phyloP scores from a whole-genome alignment of 2,797 vertebrate genomes.

The Pipistrellus pipistrellus region DNA sequence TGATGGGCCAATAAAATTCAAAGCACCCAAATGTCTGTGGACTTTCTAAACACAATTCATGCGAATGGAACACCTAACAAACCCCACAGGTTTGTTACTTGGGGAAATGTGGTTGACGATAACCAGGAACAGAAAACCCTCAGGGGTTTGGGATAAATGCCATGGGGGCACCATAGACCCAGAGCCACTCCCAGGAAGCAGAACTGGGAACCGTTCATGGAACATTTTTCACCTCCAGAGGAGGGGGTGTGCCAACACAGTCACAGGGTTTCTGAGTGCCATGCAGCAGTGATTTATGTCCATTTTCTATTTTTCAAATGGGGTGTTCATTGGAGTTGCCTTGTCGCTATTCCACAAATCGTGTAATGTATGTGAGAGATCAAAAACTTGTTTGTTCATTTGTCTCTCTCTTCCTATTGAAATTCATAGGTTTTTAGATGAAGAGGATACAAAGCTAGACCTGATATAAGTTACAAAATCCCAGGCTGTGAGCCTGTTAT shows the following conservation, averaged over 20 bases:
- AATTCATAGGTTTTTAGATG: background rate
- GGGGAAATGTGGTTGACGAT: background rate
- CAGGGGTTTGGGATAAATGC: background rate
- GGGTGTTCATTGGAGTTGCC: background rate
- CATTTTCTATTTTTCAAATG: background rate
- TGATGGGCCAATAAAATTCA: background rate
- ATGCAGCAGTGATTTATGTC: background rate
- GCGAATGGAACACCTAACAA: background rate
- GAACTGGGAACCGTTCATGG: background rate
- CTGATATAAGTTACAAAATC: background rate
- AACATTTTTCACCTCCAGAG: background rate
- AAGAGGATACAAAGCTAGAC: background rate
- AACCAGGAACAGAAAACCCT: background rate
- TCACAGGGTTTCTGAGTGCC: background rate
- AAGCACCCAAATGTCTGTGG: background rate
- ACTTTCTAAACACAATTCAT: background rate
- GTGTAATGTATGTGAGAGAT: too few relatives aligned
- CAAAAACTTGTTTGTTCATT: background rate
- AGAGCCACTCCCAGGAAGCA: background rate
- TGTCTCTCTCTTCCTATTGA: background rate
- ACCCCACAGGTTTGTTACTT: background rate
- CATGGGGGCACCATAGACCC: too few relatives aligned
- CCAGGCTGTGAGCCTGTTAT: background rate
- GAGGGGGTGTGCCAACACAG: background rate
- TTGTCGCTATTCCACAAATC: background rate